Evolutionary conservation across 2,797 vertebrate species (phyloP).

Genomic region (Chrysocyon brachyurus): DNA sequence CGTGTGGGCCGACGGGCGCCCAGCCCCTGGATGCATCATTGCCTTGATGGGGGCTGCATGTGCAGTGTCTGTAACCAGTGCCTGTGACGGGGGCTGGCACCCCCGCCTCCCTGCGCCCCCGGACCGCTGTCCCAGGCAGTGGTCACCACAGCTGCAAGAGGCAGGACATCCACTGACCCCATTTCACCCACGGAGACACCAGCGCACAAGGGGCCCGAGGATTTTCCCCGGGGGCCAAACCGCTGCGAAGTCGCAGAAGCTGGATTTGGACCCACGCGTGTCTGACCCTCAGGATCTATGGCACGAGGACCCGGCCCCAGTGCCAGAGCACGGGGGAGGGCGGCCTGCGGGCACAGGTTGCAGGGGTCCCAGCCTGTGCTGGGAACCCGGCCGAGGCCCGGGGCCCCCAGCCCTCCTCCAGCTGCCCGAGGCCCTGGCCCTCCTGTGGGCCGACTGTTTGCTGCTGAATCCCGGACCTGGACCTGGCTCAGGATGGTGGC

Average conservation of each 20-base stretch:
- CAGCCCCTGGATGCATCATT: conserved; percentile 85
- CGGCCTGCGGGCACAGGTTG: too few species aligned
- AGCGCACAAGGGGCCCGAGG: neutral
- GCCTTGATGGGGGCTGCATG: conserved; percentile 65
- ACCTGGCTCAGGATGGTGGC: neutral
- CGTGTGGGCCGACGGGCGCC: conserved; percentile 75
- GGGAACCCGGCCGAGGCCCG: neutral
- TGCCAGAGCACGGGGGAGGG: neutral
- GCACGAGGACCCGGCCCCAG: too few species aligned
- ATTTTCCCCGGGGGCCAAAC: neutral
- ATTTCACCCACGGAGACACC: neutral
- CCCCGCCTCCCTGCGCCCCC: too few species aligned
- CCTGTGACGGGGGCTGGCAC: conserved; percentile 50
- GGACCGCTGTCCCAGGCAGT: neutral
- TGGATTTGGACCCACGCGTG: neutral
- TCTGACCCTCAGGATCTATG: neutral
- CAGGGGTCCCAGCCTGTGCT: neutral
- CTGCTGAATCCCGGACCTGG: neutral
- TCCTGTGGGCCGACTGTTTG: neutral
- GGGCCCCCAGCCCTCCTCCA: fast-evolving
- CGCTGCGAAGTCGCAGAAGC: neutral
- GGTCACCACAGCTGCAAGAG: neutral
- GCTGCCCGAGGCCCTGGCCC: too few species aligned
- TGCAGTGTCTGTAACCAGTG: conserved; percentile 48
- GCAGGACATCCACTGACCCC: neutral